These are phyloP conservation scores for Watsonalla cultraria DNA, from an alignment of 2,888 invertebrate genomes.

Conservation along the genomic window DNA sequence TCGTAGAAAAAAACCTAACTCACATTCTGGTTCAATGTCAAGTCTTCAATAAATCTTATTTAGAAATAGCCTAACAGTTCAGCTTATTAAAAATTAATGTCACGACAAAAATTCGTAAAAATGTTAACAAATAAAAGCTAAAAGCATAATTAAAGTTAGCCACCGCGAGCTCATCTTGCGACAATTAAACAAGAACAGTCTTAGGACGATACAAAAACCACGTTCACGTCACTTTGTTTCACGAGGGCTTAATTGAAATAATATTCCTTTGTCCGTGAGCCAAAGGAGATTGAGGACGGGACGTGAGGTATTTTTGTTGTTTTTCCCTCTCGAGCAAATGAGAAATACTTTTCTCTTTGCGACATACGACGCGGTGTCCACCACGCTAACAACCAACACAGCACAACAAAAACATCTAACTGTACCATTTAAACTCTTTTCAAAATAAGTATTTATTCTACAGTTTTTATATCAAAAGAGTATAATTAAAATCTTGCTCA, in stretches of 20 bases:
- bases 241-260: conserved; percentile 63
- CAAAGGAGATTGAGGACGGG: conserved; percentile 60
- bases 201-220: conserved; percentile 29
- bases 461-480: conserved; percentile 10
- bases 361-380: conserved; percentile 57
- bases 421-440: conserved; percentile 19
- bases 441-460: conserved; percentile 10
- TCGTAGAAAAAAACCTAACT: too few relatives aligned
- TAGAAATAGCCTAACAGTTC: too few relatives aligned
- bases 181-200: conserved; percentile 37
- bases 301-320: conserved; percentile 55
- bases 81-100: too few relatives aligned
- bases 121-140: conserved; percentile 2
- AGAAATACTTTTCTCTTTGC: conserved; percentile 69
- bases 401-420: conserved; percentile 24
- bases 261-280: conserved; percentile 62
- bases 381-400: conserved; percentile 38
- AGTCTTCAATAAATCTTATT: too few relatives aligned
- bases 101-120: conserved; percentile 9
- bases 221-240: conserved; percentile 37
- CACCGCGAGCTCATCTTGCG: conserved; percentile 14
- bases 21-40: too few relatives aligned
- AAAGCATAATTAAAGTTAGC: not conserved
- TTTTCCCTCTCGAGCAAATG: conserved; percentile 58
- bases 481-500: conserved; percentile 25